phyloP scores from a whole-genome alignment of 2,888 invertebrate species.

The Rhaphigaster nebulosa region DNA sequence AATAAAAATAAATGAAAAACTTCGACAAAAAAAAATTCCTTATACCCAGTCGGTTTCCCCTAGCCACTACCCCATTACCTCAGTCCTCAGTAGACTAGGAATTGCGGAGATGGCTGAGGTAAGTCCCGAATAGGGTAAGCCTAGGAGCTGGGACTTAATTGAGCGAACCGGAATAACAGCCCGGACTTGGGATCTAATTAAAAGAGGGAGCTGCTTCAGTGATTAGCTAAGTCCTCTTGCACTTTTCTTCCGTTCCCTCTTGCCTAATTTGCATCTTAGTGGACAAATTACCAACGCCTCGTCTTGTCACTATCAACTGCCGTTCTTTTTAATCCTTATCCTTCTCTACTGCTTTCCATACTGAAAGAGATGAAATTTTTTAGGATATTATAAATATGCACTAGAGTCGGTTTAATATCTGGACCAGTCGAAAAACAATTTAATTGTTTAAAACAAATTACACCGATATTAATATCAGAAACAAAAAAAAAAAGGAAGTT shows the following conservation, averaged over 20 bases:
- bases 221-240: not conserved
- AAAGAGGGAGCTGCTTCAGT: not conserved
- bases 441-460: no score
- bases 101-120: not conserved
- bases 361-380: not conserved
- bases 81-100: not conserved
- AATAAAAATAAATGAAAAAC: no score
- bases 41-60: no score
- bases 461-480: no score
- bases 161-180: not conserved
- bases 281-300: not conserved
- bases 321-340: not conserved
- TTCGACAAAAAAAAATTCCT: no score
- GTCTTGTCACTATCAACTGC: not conserved
- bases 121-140: not conserved
- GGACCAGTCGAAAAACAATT: no score
- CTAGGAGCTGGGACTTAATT: not conserved
- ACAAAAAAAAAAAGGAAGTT: no score
- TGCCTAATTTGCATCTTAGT: conserved; percentile 4
- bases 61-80: not conserved
- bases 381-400: not conserved
- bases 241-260: not conserved
- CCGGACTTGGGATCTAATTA: not conserved
- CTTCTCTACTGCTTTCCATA: not conserved
- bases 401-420: not conserved